Evolutionary conservation across 2,888 invertebrate species (phyloP).

Genomic region (Phytoseiulus persimilis): DNA sequence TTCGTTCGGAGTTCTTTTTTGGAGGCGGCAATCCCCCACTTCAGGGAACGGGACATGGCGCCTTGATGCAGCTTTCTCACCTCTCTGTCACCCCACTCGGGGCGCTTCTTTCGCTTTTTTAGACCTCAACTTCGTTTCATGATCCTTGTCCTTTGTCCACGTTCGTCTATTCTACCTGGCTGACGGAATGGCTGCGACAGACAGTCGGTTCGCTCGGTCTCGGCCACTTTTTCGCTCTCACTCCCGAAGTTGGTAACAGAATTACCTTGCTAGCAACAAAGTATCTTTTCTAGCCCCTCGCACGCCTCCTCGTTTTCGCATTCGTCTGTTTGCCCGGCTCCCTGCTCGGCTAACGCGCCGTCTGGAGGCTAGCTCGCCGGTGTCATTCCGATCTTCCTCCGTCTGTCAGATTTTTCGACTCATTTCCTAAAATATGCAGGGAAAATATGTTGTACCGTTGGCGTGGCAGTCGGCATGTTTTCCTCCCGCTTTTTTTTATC

Average conservation of each 20-base stretch:
- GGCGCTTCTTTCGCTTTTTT: not conserved
- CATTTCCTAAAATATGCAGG: not conserved
- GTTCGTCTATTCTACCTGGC: not conserved
- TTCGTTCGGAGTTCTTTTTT: too few relatives aligned
- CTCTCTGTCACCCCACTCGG: not conserved
- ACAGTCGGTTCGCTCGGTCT: not conserved
- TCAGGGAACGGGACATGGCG: too few relatives aligned
- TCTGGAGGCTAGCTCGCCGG: not conserved
- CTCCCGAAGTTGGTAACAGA: not conserved
- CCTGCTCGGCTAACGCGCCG: not conserved
- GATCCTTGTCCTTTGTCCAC: not conserved
- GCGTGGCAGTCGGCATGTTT: not conserved
- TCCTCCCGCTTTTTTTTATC: not conserved
- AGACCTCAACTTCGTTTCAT: not conserved
- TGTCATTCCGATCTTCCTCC: not conserved
- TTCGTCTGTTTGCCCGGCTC: not conserved
- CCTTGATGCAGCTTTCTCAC: not conserved
- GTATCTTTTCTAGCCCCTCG: not conserved
- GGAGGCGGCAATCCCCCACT: too few relatives aligned
- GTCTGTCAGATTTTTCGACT: not conserved
- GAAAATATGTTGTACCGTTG: not conserved
- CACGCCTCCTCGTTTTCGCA: not conserved
- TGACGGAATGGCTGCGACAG: not conserved
- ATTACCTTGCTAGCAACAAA: not conserved
- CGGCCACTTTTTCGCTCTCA: not conserved